A percentile compares a stretch with the other conserved stretches of the same genome.
Conservation (phyloP, 1,140 invertebrate genomes). For the Formica exsecta region DNA sequence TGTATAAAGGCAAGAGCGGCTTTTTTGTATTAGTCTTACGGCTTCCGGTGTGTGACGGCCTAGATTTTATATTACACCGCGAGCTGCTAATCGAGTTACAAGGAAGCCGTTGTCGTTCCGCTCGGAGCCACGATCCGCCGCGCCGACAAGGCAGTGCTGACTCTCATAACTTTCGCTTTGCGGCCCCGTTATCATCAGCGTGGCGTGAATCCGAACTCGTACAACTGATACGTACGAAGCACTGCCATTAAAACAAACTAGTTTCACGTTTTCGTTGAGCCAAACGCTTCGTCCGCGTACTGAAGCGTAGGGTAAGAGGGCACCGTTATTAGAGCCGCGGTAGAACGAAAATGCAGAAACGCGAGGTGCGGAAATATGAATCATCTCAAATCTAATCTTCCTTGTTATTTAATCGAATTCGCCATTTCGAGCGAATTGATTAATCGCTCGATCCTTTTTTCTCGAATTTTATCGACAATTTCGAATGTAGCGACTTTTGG, state of each 20-base stretch:
- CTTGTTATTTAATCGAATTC: background rate
- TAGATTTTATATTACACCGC: slow-evolving; percentile 69
- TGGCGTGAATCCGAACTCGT: slow-evolving; percentile 37
- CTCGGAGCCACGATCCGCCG: background rate
- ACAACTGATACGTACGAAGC: slow-evolving; percentile 30
- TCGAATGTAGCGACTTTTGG: background rate
- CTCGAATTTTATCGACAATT: slow-evolving; percentile 8
- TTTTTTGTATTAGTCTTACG: slow-evolving; percentile 61
- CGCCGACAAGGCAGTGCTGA: background rate
- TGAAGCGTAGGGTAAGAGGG: background rate
- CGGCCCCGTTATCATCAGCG: slow-evolving; percentile 40
- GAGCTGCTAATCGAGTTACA: slow-evolving; percentile 68
- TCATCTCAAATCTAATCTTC: slow-evolving; percentile 5
- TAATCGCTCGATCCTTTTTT: background rate
- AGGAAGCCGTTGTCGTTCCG: slow-evolving; percentile 49
- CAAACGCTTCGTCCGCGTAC: background rate
- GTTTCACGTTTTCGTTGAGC: slow-evolving; percentile 8
- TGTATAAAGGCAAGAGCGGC: slow-evolving; percentile 9
- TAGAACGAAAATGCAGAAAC: background rate
- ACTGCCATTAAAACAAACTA: slow-evolving; percentile 30
- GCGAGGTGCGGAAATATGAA: background rate
- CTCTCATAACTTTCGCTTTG: slow-evolving; percentile 37
- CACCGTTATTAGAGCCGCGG: background rate
- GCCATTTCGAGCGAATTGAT: slow-evolving; percentile 8
- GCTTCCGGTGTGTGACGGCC: slow-evolving; percentile 61